Base-by-base conservation (phyloP, 1,140 invertebrate species). In the Hetaerina americana region DNA sequence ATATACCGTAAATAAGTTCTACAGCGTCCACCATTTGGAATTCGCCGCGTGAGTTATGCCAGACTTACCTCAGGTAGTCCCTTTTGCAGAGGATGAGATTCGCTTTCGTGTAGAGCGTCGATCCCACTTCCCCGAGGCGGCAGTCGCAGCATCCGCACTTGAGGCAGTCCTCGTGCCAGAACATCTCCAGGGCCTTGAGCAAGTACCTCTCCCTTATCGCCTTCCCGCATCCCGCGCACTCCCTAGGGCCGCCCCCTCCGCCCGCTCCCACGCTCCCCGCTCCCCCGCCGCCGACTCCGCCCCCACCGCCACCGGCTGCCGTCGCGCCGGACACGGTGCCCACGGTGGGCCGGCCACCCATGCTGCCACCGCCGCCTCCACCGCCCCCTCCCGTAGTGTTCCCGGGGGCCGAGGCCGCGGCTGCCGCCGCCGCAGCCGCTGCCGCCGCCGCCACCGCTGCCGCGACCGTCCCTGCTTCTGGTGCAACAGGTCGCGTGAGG, bases 131-230 rank as follows among this genome's bases (percentile, higher is more conserved):
- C 18, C 96, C 96, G 66, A 99, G 87, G 68, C 96, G 86, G 82
- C 95, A 98, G 81, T 98, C 94, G 83, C 96, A 98, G 83, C 95
- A 97, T 72, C 94, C 93, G 80, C 96, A 98, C 82, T 98, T 98
- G 8, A 99, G 87, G 81, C 96, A 99, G 82, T 98, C 96, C 82
- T 98, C 96, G 82, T 98, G 96, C 96, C 96, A 99, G 77, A 92
- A 90, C 82, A 96, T 87, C 80, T 98, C 95, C 77, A 97, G 80
- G 3, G 95, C 93, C 80, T 80, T 75, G 24, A 76, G 75, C 25
- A 77, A 72, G 71, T 72, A 77, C 76, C 76, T 76, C 27, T 77
- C 76, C 31, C 73, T 77, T 71, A 77, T 77, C 68, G 76, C 75
- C 72, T 77, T 77, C 40, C 75, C 76, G 71, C 76, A 77, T 40